Conservation (phyloP, 2,113 vertebrate species). For the Pangasianodon gigas region DNA sequence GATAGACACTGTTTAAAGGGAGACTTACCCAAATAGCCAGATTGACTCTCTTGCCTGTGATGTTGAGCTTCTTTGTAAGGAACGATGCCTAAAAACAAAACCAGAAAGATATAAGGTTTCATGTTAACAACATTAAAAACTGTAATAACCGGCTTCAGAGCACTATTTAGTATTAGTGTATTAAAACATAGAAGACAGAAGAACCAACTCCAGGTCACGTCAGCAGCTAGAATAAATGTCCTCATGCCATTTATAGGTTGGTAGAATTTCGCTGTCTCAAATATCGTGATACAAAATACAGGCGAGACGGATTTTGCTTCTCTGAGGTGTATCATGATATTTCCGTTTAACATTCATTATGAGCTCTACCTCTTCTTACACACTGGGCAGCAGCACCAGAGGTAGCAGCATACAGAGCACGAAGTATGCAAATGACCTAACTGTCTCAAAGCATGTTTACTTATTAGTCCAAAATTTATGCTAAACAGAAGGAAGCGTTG, state of each 20-base stretch:
- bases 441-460: not conserved
- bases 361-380: not conserved
- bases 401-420: no score
- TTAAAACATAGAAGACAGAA: not conserved
- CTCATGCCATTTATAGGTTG: not conserved
- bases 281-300: not conserved
- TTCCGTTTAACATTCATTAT: not conserved
- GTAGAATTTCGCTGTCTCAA: not conserved
- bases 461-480: not conserved
- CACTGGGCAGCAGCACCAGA: not conserved
- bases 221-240: not conserved
- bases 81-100: constrained; percentile 88
- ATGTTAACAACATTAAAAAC: not conserved
- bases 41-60: constrained; percentile 96
- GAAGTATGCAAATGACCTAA: not conserved
- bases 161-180: not conserved
- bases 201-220: not conserved
- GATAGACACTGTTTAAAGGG: no score
- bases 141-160: not conserved
- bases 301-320: not conserved
- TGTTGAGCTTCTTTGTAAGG: constrained; percentile 97
- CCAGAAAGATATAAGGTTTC: not conserved
- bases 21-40: constrained; percentile 88
- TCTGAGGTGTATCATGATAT: not conserved
- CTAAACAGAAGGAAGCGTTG: not conserved